phyloP scores from a whole-genome alignment of 2,888 invertebrate genomes.

The Chymomyza amoena region DNA sequence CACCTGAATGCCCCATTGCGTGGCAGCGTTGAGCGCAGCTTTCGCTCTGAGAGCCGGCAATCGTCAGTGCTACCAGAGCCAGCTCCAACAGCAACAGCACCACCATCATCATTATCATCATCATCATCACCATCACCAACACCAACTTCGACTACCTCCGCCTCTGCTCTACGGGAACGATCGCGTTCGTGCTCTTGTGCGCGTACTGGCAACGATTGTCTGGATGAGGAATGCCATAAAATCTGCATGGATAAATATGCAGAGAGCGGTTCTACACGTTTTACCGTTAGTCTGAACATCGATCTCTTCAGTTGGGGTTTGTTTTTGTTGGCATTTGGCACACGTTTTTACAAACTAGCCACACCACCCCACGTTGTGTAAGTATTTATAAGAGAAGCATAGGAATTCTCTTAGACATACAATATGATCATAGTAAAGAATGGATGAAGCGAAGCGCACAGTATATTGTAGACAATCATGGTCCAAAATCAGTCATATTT shows the following conservation, averaged over 20 bases:
- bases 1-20: conserved; percentile 63
- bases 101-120: conserved; percentile 7
- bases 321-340: conserved; percentile 85
- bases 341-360: conserved; percentile 90
- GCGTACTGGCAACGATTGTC: conserved; percentile 26
- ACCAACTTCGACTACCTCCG: conserved; percentile 23
- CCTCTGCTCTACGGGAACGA: conserved; percentile 15
- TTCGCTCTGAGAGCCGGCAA: conserved; percentile 56
- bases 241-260: conserved; percentile 35
- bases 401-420: neutral
- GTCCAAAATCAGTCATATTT: too few species aligned
- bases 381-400: conserved; percentile 79
- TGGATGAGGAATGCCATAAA: neutral
- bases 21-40: conserved; percentile 50
- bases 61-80: conserved; percentile 22
- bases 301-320: conserved; percentile 87
- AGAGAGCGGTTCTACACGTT: conserved; percentile 42
- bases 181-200: conserved; percentile 49
- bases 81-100: conserved; percentile 30
- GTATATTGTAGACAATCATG: too few species aligned
- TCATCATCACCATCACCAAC: conserved; percentile 42
- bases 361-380: conserved; percentile 94
- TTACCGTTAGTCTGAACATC: conserved; percentile 84
- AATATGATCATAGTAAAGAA: too few species aligned
- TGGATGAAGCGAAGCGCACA: too few species aligned